Evolutionary conservation across 2,888 invertebrate species (phyloP), one percentile per base, ranked within the genome.

Genomic region (Lobophora halterata): DNA sequence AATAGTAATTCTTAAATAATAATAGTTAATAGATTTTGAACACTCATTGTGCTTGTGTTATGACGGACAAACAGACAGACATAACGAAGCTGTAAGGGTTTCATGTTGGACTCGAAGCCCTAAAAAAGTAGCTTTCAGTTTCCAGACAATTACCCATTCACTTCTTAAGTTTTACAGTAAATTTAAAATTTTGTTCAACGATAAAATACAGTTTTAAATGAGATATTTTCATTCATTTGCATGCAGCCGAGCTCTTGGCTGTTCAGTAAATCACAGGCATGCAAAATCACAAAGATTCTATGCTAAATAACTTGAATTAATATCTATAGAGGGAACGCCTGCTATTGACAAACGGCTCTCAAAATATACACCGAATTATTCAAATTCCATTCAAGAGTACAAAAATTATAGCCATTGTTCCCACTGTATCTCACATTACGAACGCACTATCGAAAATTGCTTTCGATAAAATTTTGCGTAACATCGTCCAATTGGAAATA

Each of bases 381-480:
- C 61, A 78, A 71, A 79, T 79, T 60, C 54, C 62, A 70, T 72
- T 67, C 66, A 61, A 72, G 65, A 70, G 66, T 72, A 67, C 70
- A 73, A 69, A 78, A 82, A 74, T 76, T 76, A 82, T 76, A 54
- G 66, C 70, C 60, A 57, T 67, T 69, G 71, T 74, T 72, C 65
- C 58, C 59, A 70, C 76, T 78, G 75, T 76, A 77, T 81, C 71
- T 75, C 70, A 61, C 73, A 62, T 67, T 36, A 23, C 6, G 61
- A 66, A 55, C 55, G 71, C 79, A 79, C 78, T 85, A 86, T 83
- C 75, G 77, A 72, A 78, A n/a, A 85, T 85, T 83, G 79, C 69
- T 73, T 65, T 72, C 77, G 66, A 83, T 82, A 65, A 75, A 79
- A 77, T 76, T 78, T 76, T 75, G 65, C 70, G 62, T 73, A 73